A percentile compares a stretch with the other conserved stretches of the same genome.
These are phyloP conservation scores for Protonibea diacanthus DNA, from an alignment of 2,797 vertebrate species.

Conservation along the genomic window DNA sequence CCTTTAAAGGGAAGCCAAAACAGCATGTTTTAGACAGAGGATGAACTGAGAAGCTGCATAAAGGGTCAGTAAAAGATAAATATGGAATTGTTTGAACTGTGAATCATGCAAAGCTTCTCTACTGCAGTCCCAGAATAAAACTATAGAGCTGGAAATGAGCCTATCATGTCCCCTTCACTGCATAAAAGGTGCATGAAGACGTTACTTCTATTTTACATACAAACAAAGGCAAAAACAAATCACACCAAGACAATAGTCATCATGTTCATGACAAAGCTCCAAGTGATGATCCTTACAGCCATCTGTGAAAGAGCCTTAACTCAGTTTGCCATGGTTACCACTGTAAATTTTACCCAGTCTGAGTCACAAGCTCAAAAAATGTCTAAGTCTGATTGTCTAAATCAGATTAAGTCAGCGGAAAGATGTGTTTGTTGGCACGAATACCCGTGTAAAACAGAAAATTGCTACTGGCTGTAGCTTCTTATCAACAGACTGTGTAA, in stretches of 20 bases:
- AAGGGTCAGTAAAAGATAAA: no score
- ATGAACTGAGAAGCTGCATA: no score
- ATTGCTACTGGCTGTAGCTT: neutral
- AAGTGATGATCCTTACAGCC: constrained; percentile 36
- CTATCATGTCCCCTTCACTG: no score
- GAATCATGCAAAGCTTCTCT: no score
- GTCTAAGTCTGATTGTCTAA: neutral
- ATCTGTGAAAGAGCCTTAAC: constrained; percentile 44
- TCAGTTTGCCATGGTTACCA: constrained; percentile 52
- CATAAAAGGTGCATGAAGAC: neutral
- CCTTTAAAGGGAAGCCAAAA: no score
- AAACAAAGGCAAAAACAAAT: constrained; percentile 19
- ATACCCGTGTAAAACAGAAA: neutral
- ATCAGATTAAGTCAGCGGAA: neutral
- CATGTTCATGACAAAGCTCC: constrained; percentile 24
- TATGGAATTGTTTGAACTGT: no score
- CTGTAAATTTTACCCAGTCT: neutral
- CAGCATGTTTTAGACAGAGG: no score
- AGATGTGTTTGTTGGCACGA: neutral
- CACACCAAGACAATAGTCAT: constrained; percentile 25
- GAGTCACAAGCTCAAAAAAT: constrained; percentile 12
- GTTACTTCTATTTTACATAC: constrained; percentile 2
- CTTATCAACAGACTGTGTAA: neutral
- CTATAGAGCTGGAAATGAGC: no score
- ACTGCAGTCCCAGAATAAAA: no score